Conservation (phyloP, 2,888 invertebrate species). For the Boloria selene region DNA sequence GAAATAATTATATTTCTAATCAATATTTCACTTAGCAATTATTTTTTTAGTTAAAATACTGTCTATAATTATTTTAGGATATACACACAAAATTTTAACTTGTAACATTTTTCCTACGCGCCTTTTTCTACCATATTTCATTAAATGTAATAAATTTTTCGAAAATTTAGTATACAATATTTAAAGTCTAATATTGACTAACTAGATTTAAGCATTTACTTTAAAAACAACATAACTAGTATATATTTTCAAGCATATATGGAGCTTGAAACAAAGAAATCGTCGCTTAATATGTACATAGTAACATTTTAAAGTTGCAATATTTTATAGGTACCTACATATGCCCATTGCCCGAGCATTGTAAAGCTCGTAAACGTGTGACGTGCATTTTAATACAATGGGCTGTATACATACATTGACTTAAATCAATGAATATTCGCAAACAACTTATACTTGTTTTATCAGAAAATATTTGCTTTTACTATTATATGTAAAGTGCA, state of each 20-base stretch:
- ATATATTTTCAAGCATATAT: neutral
- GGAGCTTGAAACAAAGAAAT: neutral
- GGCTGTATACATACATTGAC: constrained; percentile 6
- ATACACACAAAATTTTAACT: too few relatives aligned
- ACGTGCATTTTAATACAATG: constrained; percentile 26
- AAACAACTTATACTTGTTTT: constrained; percentile 31
- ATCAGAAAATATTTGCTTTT: constrained; percentile 23
- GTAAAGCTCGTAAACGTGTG: constrained; percentile 6
- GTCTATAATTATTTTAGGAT: too few relatives aligned
- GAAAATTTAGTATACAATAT: too few relatives aligned
- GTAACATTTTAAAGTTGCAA: constrained; percentile 7
- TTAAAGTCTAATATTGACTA: too few relatives aligned
- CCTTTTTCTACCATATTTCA: too few relatives aligned
- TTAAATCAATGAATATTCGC: constrained; percentile 12
- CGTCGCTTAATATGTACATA: constrained; percentile 7
- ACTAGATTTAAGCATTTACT: neutral
- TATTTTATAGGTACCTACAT: neutral
- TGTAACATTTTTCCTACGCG: too few relatives aligned
- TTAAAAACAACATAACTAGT: neutral
- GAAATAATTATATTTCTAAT: too few relatives aligned
- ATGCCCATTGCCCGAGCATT: neutral
- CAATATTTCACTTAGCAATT: too few relatives aligned
- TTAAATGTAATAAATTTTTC: too few relatives aligned
- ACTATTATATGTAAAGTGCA: constrained; percentile 16
- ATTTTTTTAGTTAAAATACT: too few relatives aligned